phyloP scores from a whole-genome alignment of 1,140 invertebrate genomes.

The Drosophila santomea region DNA sequence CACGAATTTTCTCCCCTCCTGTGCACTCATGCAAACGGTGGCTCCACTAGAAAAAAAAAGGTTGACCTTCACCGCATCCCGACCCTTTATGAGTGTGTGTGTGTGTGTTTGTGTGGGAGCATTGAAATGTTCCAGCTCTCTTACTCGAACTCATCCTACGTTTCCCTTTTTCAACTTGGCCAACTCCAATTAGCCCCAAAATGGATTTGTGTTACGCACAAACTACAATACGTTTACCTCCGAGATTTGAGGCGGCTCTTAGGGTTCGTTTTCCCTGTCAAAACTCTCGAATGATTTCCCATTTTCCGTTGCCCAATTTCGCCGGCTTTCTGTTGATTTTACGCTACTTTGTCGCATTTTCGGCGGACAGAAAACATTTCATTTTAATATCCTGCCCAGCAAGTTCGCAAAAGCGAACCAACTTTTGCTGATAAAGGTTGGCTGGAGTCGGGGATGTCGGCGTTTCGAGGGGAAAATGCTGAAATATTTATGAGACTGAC shows the following conservation, averaged over 20 bases:
- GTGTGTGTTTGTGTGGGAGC: constrained; percentile 8
- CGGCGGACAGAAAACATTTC: constrained; percentile 75
- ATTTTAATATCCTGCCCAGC: constrained; percentile 68
- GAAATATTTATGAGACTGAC: constrained; percentile 69
- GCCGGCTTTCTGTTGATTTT: constrained; percentile 46
- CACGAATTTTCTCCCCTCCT: not conserved
- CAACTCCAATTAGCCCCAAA: constrained; percentile 77
- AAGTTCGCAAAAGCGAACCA: constrained; percentile 26
- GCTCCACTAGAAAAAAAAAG: constrained; percentile 21
- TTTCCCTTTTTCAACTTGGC: constrained; percentile 41
- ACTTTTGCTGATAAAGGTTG: constrained; percentile 34
- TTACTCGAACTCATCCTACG: not conserved
- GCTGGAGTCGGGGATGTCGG: not conserved
- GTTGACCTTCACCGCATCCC: constrained; percentile 55
- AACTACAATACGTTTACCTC: constrained; percentile 65
- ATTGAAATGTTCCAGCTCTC: constrained; percentile 56
- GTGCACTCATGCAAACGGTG: constrained; percentile 44
- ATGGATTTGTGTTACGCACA: constrained; percentile 77
- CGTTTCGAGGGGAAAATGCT: constrained; percentile 50
- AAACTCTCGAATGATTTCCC: constrained; percentile 28
- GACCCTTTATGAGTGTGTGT: constrained; percentile 18
- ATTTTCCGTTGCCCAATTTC: constrained; percentile 27
- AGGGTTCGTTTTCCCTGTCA: constrained; percentile 10
- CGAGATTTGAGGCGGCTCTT: constrained; percentile 49
- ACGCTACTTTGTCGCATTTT: constrained; percentile 57